phyloP scores from a whole-genome alignment of 2,888 invertebrate species.

The Melinaea menophilus region DNA sequence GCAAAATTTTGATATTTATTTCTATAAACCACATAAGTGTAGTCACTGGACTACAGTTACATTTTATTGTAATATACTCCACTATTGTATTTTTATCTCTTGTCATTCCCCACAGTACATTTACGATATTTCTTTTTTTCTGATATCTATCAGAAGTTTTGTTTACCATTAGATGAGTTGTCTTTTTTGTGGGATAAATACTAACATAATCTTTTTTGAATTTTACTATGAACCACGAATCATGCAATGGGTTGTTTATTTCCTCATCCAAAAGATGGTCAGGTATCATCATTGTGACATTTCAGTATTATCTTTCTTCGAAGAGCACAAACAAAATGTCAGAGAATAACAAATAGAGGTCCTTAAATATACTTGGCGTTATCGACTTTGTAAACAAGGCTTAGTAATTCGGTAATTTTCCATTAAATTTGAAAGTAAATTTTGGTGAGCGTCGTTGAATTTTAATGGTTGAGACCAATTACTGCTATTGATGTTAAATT shows the following conservation, averaged over 20 bases:
- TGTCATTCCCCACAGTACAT: no score
- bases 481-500: constrained; percentile 27
- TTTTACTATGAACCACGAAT: constrained; percentile 60
- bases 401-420: constrained; percentile 31
- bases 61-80: no score
- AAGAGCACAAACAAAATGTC: constrained; percentile 17
- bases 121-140: no score
- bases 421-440: constrained; percentile 69
- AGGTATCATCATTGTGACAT: constrained; percentile 49
- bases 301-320: background rate
- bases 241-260: constrained; percentile 53
- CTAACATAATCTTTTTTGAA: constrained; percentile 22
- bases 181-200: no score
- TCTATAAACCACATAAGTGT: no score
- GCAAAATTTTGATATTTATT: no score
- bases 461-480: constrained; percentile 41
- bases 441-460: constrained; percentile 53
- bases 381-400: constrained; percentile 52
- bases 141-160: no score
- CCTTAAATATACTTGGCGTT: constrained; percentile 35
- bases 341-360: constrained; percentile 30
- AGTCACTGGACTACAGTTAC: no score
- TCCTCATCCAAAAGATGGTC: constrained; percentile 67
- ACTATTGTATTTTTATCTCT: no score
- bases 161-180: no score